These are phyloP conservation scores for Amphiura filiformis DNA, from an alignment of 35 echinoderm and acorn worm species.

Conservation along the genomic window DNA sequence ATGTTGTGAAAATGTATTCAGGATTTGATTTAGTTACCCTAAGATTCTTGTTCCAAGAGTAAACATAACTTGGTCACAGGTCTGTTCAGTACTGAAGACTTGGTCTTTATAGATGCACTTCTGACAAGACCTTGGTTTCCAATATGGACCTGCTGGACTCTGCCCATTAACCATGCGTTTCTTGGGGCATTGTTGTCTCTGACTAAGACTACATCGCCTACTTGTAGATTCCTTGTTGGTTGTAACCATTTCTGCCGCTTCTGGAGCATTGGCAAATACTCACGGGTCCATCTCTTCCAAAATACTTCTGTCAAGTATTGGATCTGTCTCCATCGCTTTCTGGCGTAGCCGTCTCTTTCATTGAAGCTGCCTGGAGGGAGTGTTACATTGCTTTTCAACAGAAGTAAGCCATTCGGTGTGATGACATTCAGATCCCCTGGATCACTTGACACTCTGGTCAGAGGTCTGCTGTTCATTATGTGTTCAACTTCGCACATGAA, in stretches of 20 bases:
- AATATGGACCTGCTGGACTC: background rate
- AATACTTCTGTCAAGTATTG: constrained; percentile 56
- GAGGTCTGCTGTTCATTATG: constrained; percentile 33
- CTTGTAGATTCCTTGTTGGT: constrained; percentile 29
- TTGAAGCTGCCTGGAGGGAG: background rate
- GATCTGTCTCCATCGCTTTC: constrained; percentile 13
- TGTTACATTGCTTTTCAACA: background rate
- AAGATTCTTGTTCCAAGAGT: background rate
- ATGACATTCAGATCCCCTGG: background rate
- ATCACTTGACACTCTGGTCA: background rate
- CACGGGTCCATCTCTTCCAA: constrained; percentile 42
- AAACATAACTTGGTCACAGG: constrained; percentile 35
- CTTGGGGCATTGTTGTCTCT: constrained; percentile 29
- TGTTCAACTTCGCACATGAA: constrained; percentile 31
- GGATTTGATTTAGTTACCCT: no score
- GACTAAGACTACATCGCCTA: constrained; percentile 53
- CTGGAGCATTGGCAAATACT: constrained; percentile 47
- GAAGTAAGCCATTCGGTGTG: background rate
- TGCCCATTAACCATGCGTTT: constrained; percentile 16
- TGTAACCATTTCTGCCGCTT: constrained; percentile 38
- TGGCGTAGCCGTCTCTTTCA: background rate
- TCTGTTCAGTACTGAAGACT: background rate
- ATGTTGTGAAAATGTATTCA: no score
- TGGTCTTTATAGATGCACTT: constrained; percentile 3
- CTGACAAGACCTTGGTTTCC: constrained; percentile 14